Evolutionary conservation across 2,113 vertebrate genomes (phyloP), one percentile per base, ranked within the genome.

Genomic region (Pavo muticus): DNA sequence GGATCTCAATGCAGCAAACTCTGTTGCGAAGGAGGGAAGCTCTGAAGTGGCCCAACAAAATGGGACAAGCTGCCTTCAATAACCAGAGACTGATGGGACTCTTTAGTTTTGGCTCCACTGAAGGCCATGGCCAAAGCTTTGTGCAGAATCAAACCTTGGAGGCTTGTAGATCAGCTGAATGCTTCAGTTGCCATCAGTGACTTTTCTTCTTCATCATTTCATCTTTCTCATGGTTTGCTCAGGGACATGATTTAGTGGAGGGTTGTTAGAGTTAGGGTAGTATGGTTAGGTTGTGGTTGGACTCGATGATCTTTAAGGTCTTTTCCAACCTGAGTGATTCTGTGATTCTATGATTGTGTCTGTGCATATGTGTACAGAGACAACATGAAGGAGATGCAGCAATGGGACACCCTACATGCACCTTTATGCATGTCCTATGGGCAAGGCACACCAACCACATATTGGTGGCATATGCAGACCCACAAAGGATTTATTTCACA

Each of bases 401-500:
- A 8, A 7, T 1, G 1, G 24, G 5, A 15, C 37, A 17, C 19
- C 76, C 29, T 61, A 15, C 14, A 8, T 1, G 1, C 30, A 32
- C 19, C 59, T 61, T 48, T 32, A 37, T 2, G 0, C 23, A 56
- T 0, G 0, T 6, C 1, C 21, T 15, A 13, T 11, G 39, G 35
- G 19, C 35, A 48, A 74, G 24, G 19, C 29, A 16, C 25, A 4
- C 20, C 13, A 35, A 37, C 16, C 20, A 13, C 20, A 7, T 10
- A 63, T 2, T 20, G n/a, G 11, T 8, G n/a, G 11, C 14, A 18
- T 7, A 14, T 4, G 10, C 8, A 25, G 1, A 67, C 4, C 24
- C 35, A 39, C 13, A 35, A 60, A 75, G 14, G 50, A 59, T 79
- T 75, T 63, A 19, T 86, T 78, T 80, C 65, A n/a, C 18, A 25